phyloP scores from a whole-genome alignment of 2,113 vertebrate species.

The Bothrops jararaca region DNA sequence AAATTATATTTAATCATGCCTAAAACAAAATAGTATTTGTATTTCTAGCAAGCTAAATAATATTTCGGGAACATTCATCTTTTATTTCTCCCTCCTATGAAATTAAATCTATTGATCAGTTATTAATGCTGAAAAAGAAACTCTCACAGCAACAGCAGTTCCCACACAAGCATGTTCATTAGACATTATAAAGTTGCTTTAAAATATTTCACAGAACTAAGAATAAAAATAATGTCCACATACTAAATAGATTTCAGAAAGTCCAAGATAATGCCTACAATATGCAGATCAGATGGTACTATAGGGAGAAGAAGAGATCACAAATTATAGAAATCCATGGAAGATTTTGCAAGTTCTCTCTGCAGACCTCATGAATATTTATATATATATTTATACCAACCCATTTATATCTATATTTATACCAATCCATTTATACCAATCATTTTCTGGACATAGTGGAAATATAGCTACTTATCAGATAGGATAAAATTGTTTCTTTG shows the following conservation, averaged over 20 bases:
- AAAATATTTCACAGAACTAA: slow-evolving; percentile 60
- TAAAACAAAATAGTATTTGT: slow-evolving; percentile 4
- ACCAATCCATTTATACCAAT: not conserved
- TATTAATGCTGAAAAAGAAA: slow-evolving; percentile 32
- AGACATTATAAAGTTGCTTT: slow-evolving; percentile 60
- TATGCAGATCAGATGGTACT: slow-evolving; percentile 26
- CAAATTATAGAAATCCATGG: slow-evolving; percentile 32
- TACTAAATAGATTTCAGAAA: slow-evolving; percentile 49
- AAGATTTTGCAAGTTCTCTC: not conserved
- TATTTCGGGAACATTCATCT: slow-evolving; percentile 6
- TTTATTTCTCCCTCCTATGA: slow-evolving; percentile 13
- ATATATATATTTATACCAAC: not conserved
- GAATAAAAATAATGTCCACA: slow-evolving; percentile 52
- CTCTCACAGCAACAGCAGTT: slow-evolving; percentile 46
- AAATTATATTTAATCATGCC: slow-evolving; percentile 9
- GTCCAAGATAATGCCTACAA: slow-evolving; percentile 22
- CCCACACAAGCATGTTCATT: slow-evolving; percentile 57
- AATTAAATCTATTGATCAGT: slow-evolving; percentile 22
- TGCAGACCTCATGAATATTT: not conserved
- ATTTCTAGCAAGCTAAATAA: slow-evolving; percentile 21
- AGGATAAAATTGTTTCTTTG: slow-evolving; percentile 9
- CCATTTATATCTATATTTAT: not conserved
- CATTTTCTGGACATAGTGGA: slow-evolving; percentile 24
- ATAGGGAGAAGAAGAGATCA: slow-evolving; percentile 17
- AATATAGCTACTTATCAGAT: slow-evolving; percentile 17